Conservation (phyloP, 2,888 invertebrate species). For the Tiliacea citrago region DNA sequence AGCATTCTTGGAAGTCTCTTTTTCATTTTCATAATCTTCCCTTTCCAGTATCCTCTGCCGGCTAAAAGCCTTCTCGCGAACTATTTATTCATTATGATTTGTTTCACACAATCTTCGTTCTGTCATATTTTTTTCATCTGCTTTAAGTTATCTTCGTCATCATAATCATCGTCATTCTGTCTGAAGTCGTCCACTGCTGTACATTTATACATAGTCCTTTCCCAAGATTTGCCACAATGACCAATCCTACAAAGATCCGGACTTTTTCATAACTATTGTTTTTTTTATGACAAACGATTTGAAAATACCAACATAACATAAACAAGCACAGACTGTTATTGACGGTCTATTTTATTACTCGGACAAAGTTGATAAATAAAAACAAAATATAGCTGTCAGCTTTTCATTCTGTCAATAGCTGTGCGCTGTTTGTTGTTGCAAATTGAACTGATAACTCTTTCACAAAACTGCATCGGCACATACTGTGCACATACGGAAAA, state of each 20-base stretch:
- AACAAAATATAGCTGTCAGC: conserved; percentile 52
- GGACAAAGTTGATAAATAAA: conserved; percentile 36
- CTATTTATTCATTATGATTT: neutral
- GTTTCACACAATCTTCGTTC: neutral
- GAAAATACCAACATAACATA: conserved; percentile 4
- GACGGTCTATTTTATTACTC: conserved; percentile 46
- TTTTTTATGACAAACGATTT: neutral
- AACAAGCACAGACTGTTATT: conserved; percentile 28
- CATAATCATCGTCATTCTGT: neutral
- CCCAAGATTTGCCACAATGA: no score
- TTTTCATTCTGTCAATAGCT: conserved; percentile 51
- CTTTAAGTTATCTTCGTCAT: neutral
- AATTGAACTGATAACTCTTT: conserved; percentile 65
- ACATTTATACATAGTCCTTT: neutral
- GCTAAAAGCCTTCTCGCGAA: neutral
- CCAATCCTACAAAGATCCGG: neutral
- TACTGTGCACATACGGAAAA: neutral
- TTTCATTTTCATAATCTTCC: conserved; percentile 5
- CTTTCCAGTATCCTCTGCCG: neutral
- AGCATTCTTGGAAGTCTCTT: neutral
- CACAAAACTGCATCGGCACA: conserved; percentile 32
- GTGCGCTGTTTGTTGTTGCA: conserved; percentile 54
- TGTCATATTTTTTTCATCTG: neutral
- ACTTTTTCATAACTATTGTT: neutral
- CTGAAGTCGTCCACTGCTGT: neutral